Base-by-base conservation (phyloP, 2,888 invertebrate genomes). In the Hoplodrina blanda region DNA sequence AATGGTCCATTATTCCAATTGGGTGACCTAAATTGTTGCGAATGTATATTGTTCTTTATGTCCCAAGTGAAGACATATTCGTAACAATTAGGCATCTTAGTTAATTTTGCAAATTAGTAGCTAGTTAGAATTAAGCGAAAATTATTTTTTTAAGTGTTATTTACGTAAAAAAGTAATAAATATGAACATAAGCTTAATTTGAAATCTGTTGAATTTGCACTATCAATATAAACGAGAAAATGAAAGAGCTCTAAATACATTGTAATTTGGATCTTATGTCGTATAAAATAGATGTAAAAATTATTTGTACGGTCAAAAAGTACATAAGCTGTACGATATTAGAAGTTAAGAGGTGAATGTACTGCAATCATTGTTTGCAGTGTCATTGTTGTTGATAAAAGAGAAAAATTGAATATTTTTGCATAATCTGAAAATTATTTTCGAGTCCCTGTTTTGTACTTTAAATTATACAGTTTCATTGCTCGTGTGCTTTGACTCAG, bases 281-380 rank as follows among this genome's bases (percentile, higher is more conserved):
- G 13, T 75, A 54, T 49, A 65, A 64, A 64, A 78, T 84, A 83
- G 76, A 72, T 84, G 84, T 84, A 83, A 75, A 82, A 79, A 81
- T 62, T 66, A 73, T 76, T 78, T 68, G 69, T 81, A 81, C n/a
- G 69, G 65, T 81, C 75, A 71, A 69, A 59, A 80, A 80, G 81
- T 83, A 83, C 83, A 84, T 69, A 69, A 60, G 65, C 33, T 80
- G 83, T 84, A 84, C 80, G 63, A 80, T 69, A 73, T 76, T 81
- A 84, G 80, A 25, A 61, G 61, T 49, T 78, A 84, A 75, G 80
- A 60, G 33, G 44, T 65, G 56, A 69, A 69, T 60, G 63, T 67
- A 62, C 76, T 79, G 84, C 71, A 54, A 69, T 44, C 53, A 56
- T 73, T 60, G 44, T 56, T 62, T 81, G 83, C 62, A 59, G 71